These are phyloP conservation scores for Andrena bucephala DNA, from an alignment of 2,888 invertebrate genomes.

Conservation along the genomic window DNA sequence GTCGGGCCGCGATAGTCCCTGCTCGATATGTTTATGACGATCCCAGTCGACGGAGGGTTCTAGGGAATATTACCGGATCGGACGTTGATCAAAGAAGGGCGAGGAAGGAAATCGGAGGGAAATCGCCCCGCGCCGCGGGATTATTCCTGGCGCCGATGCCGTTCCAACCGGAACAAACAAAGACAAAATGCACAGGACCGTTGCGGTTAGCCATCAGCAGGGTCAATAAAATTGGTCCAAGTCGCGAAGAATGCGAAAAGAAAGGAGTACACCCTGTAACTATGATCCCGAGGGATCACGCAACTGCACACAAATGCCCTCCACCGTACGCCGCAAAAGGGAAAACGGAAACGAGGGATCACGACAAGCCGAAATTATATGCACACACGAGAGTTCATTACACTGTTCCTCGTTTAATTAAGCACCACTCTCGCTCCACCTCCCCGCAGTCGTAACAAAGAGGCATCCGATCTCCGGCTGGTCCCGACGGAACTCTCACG, in stretches of 20 bases:
- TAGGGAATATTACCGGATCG: constrained; percentile 44
- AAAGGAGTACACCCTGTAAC: background rate
- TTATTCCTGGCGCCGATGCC: background rate
- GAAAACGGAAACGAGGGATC: constrained; percentile 22
- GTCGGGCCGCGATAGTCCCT: constrained; percentile 75
- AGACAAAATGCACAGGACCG: too few species aligned
- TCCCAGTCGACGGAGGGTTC: constrained; percentile 46
- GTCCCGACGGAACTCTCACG: constrained; percentile 56
- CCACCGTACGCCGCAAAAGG: background rate
- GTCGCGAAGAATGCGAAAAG: background rate
- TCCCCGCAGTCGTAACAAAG: constrained; percentile 30
- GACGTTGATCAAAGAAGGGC: constrained; percentile 28
- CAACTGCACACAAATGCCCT: constrained; percentile 9
- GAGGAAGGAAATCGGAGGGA: constrained; percentile 21
- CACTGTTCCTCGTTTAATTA: constrained; percentile 52
- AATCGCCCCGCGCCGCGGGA: background rate
- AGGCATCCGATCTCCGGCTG: constrained; percentile 36
- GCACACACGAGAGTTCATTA: constrained; percentile 38
- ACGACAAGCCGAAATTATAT: constrained; percentile 32
- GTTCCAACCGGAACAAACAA: too few species aligned
- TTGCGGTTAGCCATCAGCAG: too few species aligned
- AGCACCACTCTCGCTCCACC: constrained; percentile 37
- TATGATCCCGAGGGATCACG: constrained; percentile 8
- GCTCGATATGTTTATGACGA: constrained; percentile 83
- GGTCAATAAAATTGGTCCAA: too few species aligned